A percentile compares a stretch with the other conserved stretches of the same genome.
phyloP scores from a whole-genome alignment of 2,797 vertebrate genomes.

The Antrozous pallidus region DNA sequence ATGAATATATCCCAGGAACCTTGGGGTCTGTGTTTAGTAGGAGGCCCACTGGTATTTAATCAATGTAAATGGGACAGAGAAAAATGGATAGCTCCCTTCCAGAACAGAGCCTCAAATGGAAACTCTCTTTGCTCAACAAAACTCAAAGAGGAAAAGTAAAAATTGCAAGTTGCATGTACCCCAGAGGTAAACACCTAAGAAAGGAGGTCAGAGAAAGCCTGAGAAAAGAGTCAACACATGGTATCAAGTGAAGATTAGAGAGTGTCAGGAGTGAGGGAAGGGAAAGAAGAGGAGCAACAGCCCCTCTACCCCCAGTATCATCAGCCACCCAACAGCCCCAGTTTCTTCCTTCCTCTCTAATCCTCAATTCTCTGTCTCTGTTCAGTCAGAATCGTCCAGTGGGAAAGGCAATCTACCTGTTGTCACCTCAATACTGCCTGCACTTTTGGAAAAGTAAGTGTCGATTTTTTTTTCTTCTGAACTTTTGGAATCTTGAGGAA shows the following conservation, averaged over 20 bases:
- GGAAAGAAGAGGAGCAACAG: background rate
- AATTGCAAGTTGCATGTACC: background rate
- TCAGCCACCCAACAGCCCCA: background rate
- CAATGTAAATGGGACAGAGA: background rate
- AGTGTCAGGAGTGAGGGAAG: background rate
- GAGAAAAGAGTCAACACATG: background rate
- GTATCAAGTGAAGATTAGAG: background rate
- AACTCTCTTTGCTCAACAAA: background rate
- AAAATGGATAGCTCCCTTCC: background rate
- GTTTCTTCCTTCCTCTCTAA: constrained; percentile 16
- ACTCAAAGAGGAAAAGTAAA: background rate
- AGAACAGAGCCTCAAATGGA: background rate
- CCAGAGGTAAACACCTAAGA: background rate
- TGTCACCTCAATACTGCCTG: constrained; percentile 82
- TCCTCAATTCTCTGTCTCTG: constrained; percentile 40
- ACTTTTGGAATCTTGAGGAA: background rate
- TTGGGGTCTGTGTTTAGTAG: background rate
- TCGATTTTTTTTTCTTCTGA: constrained; percentile 51
- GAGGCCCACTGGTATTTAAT: background rate
- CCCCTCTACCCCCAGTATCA: background rate
- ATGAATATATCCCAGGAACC: background rate
- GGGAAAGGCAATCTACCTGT: constrained; percentile 83
- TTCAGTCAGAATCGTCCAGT: constrained; percentile 90
- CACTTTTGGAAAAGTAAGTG: constrained; percentile 91
- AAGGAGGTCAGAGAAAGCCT: background rate